A percentile compares a stretch with the other conserved stretches of the same genome.
Conservation (phyloP, 1,140 invertebrate genomes). For the Periplaneta americana region DNA sequence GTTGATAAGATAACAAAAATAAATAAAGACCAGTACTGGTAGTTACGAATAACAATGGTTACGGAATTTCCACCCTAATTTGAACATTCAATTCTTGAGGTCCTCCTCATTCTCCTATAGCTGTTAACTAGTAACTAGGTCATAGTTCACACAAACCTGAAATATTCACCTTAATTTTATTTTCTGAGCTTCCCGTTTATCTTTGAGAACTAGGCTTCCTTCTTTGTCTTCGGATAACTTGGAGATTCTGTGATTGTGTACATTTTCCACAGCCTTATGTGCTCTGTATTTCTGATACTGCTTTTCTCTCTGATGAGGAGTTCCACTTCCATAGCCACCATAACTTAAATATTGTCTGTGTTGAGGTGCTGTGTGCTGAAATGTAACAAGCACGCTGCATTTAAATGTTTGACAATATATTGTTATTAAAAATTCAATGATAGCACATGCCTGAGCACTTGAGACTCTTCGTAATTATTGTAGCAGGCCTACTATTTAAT, state of each 20-base stretch:
- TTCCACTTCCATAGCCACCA: conserved; percentile 71
- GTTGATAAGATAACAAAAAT: too few relatives aligned
- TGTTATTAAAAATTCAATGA: background rate
- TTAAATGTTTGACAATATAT: too few relatives aligned
- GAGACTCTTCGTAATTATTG: too few relatives aligned
- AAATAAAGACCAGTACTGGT: too few relatives aligned
- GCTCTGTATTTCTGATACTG: conserved; percentile 65
- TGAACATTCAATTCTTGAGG: too few relatives aligned
- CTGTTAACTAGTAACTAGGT: too few relatives aligned
- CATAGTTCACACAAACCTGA: too few relatives aligned
- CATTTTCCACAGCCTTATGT: conserved; percentile 64
- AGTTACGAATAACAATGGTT: too few relatives aligned
- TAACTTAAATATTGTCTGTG: conserved; percentile 80
- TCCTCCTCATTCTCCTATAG: too few relatives aligned
- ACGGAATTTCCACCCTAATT: too few relatives aligned
- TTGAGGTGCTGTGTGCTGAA: conserved; percentile 77
- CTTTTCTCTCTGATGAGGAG: conserved; percentile 67
- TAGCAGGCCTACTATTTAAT: too few relatives aligned
- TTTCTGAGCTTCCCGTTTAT: conserved; percentile 48
- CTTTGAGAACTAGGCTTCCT: conserved; percentile 60
- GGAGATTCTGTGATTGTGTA: conserved; percentile 65
- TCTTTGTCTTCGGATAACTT: conserved; percentile 54
- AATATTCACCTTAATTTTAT: conserved; percentile 62
- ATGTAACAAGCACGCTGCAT: conserved; percentile 14
- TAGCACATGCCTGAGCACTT: background rate